Evolutionary conservation across 2,888 invertebrate species (phyloP).

Genomic region (Ornithoptera alexandrae): DNA sequence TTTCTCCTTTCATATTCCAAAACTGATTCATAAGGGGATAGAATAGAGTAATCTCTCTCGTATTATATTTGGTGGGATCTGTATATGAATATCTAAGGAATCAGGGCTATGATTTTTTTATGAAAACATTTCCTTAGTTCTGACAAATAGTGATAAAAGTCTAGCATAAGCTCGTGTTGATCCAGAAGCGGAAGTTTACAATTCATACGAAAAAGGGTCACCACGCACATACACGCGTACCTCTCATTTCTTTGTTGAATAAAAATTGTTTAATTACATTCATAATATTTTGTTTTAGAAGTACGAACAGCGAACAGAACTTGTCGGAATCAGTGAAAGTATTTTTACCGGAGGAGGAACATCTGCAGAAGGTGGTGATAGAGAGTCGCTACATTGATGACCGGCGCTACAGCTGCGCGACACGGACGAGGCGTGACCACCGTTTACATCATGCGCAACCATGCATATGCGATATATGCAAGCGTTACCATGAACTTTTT

Average conservation of each 20-base stretch:
- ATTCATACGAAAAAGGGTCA: too few species aligned
- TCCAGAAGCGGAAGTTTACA: too few species aligned
- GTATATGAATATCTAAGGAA: too few species aligned
- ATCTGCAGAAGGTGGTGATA: slow-evolving; percentile 48
- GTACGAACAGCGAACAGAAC: slow-evolving; percentile 5
- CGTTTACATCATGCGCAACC: slow-evolving; percentile 37
- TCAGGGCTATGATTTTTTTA: too few species aligned
- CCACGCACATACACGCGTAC: too few species aligned
- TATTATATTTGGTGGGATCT: too few species aligned
- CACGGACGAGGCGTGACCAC: slow-evolving; percentile 2
- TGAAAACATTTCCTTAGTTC: too few species aligned
- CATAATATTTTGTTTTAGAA: not conserved
- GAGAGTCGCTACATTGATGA: slow-evolving; percentile 56
- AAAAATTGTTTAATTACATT: not conserved
- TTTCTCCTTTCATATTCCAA: too few species aligned
- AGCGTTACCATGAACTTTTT: slow-evolving; percentile 64
- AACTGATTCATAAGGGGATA: too few species aligned
- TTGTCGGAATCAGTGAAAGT: slow-evolving; percentile 31
- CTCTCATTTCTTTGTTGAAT: not conserved
- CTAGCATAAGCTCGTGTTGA: too few species aligned
- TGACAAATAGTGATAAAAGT: too few species aligned
- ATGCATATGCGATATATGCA: slow-evolving; percentile 69
- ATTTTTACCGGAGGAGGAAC: slow-evolving; percentile 37
- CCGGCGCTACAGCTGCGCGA: slow-evolving; percentile 26
- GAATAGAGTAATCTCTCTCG: too few species aligned